Percentiles rank a stretch among this genome's conserved stretches.
Evolutionary conservation across 2,113 vertebrate species (phyloP).

Genomic region (Pseudorectes ferrugineus): DNA sequence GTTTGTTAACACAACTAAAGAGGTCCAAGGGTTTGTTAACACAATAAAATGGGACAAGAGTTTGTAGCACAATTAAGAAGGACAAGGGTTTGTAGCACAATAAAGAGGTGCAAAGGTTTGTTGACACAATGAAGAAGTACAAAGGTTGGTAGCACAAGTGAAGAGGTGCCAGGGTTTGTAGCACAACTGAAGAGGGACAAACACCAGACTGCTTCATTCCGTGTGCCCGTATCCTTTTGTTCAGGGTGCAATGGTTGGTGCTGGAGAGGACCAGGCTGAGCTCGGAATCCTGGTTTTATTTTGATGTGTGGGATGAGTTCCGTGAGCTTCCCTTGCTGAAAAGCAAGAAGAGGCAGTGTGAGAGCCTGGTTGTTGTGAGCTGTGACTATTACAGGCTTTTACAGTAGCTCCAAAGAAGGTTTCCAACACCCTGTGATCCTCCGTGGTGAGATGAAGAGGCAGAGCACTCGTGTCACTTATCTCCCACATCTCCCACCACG

Average conservation of each 20-base stretch:
- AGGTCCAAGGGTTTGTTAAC: neutral
- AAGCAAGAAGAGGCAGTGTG: neutral
- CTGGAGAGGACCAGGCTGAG: neutral
- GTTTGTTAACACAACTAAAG: neutral
- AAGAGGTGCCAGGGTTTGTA: neutral
- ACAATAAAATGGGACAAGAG: neutral
- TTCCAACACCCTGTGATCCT: neutral
- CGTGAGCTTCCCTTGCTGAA: neutral
- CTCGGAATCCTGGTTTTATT: neutral
- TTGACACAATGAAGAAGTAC: neutral
- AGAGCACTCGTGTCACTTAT: neutral
- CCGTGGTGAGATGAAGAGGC: neutral
- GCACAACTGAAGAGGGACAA: neutral
- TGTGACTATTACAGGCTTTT: neutral
- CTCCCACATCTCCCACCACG: neutral
- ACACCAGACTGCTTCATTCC: neutral
- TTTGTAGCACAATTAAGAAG: neutral
- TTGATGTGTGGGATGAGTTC: neutral
- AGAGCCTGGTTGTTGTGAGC: neutral
- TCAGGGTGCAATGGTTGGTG: neutral
- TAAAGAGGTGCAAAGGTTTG: neutral
- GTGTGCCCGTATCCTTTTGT: neutral
- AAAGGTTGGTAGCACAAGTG: neutral
- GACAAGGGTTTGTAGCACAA: neutral
- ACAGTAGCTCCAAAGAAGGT: neutral